Evolutionary conservation across 1,140 invertebrate genomes (phyloP), one percentile per base, ranked within the genome.

Genomic region (Pristionchus pacificus): DNA sequence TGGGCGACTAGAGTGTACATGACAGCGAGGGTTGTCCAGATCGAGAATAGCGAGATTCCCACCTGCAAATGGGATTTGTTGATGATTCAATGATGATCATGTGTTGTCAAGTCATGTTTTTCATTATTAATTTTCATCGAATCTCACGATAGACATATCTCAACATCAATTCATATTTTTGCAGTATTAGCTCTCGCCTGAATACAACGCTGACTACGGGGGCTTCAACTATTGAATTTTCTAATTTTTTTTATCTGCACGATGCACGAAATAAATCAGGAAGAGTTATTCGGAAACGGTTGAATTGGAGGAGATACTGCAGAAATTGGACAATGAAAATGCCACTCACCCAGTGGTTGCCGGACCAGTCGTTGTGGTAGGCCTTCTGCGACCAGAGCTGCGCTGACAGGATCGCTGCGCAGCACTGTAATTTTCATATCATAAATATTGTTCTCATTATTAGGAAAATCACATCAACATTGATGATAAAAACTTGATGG

Each of bases 311-410:
- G n/a, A n/a, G n/a, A n/a, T n/a, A n/a, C n/a, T n/a, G n/a, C n/a
- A n/a, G n/a, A n/a, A n/a, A n/a, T n/a, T n/a, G n/a, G n/a, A n/a
- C n/a, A n/a, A n/a, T n/a, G n/a, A n/a, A n/a, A n/a, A n/a, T n/a
- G 38, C 38, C 6, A 19, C 38, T 49, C 38, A 80, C 74, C 79
- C 79, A 80, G 59, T 83, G 80, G 25, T 60, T 58, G 29, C 72
- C 77, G 2, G 62, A 65, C 79, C 79, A 80, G 61, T 81, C 70
- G 24, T 60, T 60, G 65, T 72, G 65, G 62, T 83, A 83, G 28
- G 80, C 79, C 33, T 79, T 70, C 69, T 83, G 81, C 10, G 82
- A 84, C 82, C 82, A 83, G 64, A 83, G 71, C 71, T 83, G 81
- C 14, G 78, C 81, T 27, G 75, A 72, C 13, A 83, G 68, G 49